A percentile compares a stretch with the other conserved stretches of the same genome.
Evolutionary conservation across 2,113 vertebrate species (phyloP).

Genomic region (Passer montanus): DNA sequence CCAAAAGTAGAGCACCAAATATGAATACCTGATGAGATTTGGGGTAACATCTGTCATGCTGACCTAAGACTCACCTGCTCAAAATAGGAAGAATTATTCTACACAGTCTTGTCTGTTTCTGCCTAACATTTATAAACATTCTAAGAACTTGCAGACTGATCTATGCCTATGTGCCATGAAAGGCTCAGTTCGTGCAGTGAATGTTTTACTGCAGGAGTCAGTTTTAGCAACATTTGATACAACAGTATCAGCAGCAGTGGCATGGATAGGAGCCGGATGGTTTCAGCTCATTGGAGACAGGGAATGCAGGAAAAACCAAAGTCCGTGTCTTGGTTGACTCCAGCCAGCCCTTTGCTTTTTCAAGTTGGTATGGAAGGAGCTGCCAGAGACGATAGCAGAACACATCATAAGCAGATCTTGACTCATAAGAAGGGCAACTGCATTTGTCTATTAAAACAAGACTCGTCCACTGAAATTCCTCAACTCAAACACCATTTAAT

Average conservation of each 20-base stretch:
- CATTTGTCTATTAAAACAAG: background rate
- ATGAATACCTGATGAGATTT: background rate
- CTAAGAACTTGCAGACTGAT: background rate
- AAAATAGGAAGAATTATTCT: background rate
- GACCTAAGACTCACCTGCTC: background rate
- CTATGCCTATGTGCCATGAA: accelerated
- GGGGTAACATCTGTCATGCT: background rate
- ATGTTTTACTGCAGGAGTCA: background rate
- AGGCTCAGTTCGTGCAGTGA: background rate
- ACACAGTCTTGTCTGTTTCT: background rate
- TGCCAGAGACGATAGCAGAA: background rate
- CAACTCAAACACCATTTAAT: background rate
- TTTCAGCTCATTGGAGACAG: background rate
- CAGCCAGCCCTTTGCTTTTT: background rate
- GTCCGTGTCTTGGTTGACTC: background rate
- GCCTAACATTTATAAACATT: background rate
- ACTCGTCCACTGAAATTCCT: background rate
- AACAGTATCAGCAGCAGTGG: background rate
- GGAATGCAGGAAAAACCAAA: background rate
- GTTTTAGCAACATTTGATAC: background rate
- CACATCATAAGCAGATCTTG: background rate
- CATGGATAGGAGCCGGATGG: background rate
- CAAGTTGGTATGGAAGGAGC: background rate
- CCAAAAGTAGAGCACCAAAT: background rate
- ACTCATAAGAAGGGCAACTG: background rate